phyloP scores from a whole-genome alignment of 2,797 vertebrate genomes.

The Spea hammondii region DNA sequence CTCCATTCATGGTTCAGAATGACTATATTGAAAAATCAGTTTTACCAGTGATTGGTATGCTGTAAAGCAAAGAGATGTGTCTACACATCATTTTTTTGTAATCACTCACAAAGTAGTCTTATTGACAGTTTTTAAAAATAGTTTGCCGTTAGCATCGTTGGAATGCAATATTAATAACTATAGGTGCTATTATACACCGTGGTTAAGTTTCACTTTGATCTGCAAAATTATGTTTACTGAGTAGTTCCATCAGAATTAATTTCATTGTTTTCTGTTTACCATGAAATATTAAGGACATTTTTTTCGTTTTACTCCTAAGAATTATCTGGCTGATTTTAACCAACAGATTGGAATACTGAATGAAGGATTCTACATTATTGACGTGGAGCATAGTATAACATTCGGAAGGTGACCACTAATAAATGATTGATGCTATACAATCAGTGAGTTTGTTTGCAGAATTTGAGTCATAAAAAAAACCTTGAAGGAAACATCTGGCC shows the following conservation, averaged over 20 bases:
- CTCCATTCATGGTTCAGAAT: constrained; percentile 26
- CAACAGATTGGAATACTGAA: too few relatives aligned
- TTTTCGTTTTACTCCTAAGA: not conserved
- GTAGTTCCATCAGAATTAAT: not conserved
- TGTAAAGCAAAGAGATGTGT: not conserved
- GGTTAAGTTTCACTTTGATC: constrained; percentile 17
- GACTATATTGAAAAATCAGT: constrained; percentile 11
- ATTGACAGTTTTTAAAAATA: constrained; percentile 19
- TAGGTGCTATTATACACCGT: constrained; percentile 3
- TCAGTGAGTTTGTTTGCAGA: too few relatives aligned
- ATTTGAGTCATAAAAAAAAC: too few relatives aligned
- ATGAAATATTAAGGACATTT: not conserved
- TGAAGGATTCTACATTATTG: too few relatives aligned
- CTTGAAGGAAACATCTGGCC: too few relatives aligned
- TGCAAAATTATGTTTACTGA: not conserved
- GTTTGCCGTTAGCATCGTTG: constrained; percentile 9
- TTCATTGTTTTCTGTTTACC: not conserved
- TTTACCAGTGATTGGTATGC: not conserved
- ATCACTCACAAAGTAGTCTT: not conserved
- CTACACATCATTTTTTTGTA: constrained; percentile 1
- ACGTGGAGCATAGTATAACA: too few relatives aligned
- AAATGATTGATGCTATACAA: too few relatives aligned
- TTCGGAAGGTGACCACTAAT: too few relatives aligned
- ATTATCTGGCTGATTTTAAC: too few relatives aligned
- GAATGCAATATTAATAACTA: constrained; percentile 9